A percentile compares a stretch with the other conserved stretches of the same genome.
Conservation (phyloP, 2,888 invertebrate genomes). For the Tholera decimalis region DNA sequence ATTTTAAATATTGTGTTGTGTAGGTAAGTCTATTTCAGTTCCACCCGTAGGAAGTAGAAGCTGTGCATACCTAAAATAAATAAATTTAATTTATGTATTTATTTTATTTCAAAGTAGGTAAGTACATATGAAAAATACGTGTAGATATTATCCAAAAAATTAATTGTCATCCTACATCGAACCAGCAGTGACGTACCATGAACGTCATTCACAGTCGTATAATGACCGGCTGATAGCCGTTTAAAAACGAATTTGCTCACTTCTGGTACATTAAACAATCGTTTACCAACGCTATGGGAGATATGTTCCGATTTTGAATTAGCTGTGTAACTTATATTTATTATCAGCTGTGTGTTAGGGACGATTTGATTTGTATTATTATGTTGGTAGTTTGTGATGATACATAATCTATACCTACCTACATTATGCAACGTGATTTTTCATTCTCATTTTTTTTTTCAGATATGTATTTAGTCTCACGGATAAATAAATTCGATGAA, state of each 20-base stretch:
- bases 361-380: slow-evolving; percentile 24
- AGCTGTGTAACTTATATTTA: slow-evolving; percentile 57
- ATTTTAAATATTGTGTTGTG: no score
- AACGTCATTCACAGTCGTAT: slow-evolving; percentile 84
- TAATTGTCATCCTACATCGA: slow-evolving; percentile 75
- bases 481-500: no score
- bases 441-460: no score
- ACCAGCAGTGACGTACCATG: slow-evolving; percentile 73
- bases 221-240: slow-evolving; percentile 91
- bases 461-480: no score
- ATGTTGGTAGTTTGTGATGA: slow-evolving; percentile 14
- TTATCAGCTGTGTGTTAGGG: slow-evolving; percentile 45
- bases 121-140: no score
- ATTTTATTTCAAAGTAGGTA: no score
- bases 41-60: no score
- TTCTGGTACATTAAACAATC: slow-evolving; percentile 91
- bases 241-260: slow-evolving; percentile 92
- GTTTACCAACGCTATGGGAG: slow-evolving; percentile 74
- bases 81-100: no score
- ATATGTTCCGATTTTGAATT: slow-evolving; percentile 70
- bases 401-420: no score
- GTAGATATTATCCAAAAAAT: neutral
- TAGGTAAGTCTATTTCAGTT: no score
- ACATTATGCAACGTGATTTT: no score
- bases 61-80: no score